Evolutionary conservation across 2,888 invertebrate genomes (phyloP).

Genomic region (Andrena bicolor): DNA sequence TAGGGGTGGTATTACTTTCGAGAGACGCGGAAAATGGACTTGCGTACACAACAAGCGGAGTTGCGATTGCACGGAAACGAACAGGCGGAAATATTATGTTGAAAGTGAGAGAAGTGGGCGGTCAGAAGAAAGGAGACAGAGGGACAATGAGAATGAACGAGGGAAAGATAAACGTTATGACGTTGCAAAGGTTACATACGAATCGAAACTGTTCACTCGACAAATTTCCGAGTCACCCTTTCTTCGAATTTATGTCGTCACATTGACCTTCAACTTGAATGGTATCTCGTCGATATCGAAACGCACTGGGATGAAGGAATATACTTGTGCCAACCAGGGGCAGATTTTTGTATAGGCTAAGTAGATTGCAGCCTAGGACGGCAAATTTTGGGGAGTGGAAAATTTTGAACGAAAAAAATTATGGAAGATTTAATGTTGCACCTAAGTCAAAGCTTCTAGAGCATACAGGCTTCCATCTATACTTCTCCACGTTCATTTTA

Average conservation of each 20-base stretch:
- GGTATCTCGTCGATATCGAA: not conserved
- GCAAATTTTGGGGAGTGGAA: too few relatives aligned
- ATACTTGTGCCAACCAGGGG: too few relatives aligned
- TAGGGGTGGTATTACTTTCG: slow-evolving; percentile 68
- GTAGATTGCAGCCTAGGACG: too few relatives aligned
- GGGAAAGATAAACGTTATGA: slow-evolving; percentile 56
- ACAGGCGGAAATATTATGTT: slow-evolving; percentile 74
- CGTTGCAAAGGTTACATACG: slow-evolving; percentile 64
- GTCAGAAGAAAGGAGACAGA: slow-evolving; percentile 20
- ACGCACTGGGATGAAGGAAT: not conserved
- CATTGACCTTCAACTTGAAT: not conserved
- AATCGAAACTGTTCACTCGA: slow-evolving; percentile 45
- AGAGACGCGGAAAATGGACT: slow-evolving; percentile 68
- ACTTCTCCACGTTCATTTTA: too few relatives aligned
- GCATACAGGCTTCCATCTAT: too few relatives aligned
- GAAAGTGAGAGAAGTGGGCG: slow-evolving; percentile 38
- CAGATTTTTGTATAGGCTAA: too few relatives aligned
- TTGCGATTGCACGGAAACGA: slow-evolving; percentile 69
- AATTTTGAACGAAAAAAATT: too few relatives aligned
- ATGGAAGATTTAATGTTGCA: too few relatives aligned
- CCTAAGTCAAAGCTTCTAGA: too few relatives aligned
- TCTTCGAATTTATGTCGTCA: not conserved
- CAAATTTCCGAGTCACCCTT: slow-evolving; percentile 33
- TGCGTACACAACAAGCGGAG: slow-evolving; percentile 44
- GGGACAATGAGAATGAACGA: slow-evolving; percentile 18